Evolutionary conservation across 2,797 vertebrate genomes (phyloP).

Genomic region (Halcyon badia): DNA sequence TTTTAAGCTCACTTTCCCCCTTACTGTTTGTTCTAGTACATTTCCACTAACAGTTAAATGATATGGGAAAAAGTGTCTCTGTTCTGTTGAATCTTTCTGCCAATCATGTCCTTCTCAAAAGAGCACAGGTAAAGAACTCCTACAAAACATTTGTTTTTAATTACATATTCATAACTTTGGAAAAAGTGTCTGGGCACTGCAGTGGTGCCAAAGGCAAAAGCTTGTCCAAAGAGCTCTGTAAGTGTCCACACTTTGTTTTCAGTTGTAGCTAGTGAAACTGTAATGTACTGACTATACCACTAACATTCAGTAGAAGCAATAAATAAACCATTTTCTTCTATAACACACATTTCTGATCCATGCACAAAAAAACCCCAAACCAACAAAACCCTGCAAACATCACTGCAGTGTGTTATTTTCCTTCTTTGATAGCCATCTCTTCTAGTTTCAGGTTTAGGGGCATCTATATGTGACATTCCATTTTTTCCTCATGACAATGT

Average conservation of each 20-base stretch:
- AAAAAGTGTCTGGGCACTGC: neutral
- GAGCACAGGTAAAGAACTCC: neutral
- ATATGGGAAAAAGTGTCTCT: neutral
- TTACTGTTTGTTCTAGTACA: neutral
- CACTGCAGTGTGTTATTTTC: neutral
- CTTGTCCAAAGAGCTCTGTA: neutral
- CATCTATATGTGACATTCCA: neutral
- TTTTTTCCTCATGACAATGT: neutral
- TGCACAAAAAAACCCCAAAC: neutral
- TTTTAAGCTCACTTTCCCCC: neutral
- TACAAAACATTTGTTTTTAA: neutral
- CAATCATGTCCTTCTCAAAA: neutral
- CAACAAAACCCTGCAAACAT: neutral
- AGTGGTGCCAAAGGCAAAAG: neutral
- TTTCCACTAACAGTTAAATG: neutral
- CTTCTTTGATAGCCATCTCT: neutral
- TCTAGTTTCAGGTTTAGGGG: neutral
- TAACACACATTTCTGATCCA: neutral
- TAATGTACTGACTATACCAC: neutral
- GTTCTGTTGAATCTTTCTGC: neutral
- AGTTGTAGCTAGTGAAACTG: neutral
- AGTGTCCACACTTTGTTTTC: neutral
- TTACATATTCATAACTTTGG: neutral
- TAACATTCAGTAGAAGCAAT: neutral
- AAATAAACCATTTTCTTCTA: neutral